phyloP scores from a whole-genome alignment of 2,888 invertebrate species.

The Stenurella melanura region DNA sequence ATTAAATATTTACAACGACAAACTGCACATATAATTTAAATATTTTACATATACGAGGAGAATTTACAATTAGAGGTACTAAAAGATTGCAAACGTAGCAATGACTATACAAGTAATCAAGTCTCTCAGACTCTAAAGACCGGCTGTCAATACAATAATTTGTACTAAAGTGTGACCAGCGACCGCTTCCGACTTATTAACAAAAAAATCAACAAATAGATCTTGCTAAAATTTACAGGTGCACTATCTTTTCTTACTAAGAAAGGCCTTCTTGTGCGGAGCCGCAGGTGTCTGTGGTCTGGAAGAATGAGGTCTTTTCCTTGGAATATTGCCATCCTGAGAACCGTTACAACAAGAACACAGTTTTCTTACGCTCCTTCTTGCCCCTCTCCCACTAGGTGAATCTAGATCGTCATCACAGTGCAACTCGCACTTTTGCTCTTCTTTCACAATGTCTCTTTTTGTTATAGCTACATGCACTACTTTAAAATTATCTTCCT shows the following conservation, averaged over 20 bases:
- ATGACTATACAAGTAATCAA: conserved; percentile 66
- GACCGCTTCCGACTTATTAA: conserved; percentile 66
- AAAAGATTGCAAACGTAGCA: conserved; percentile 72
- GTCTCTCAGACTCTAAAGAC: conserved; percentile 59
- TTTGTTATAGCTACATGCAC: conserved; percentile 67
- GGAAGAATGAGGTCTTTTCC: conserved; percentile 64
- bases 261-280: conserved; percentile 71
- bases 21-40: conserved; percentile 70
- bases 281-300: conserved; percentile 67
- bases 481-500: conserved; percentile 64
- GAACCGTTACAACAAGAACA: conserved; percentile 72
- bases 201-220: conserved; percentile 60
- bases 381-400: conserved; percentile 68
- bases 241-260: conserved; percentile 72
- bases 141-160: conserved; percentile 66
- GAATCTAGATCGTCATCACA: conserved; percentile 65
- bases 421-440: conserved; percentile 65
- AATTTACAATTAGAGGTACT: conserved; percentile 71
- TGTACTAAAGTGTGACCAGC: conserved; percentile 72
- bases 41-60: conserved; percentile 70
- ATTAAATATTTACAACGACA: conserved; percentile 71
- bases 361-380: conserved; percentile 69
- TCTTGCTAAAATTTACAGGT: conserved; percentile 61
- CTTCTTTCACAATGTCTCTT: conserved; percentile 62
- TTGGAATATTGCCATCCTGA: conserved; percentile 60